These are phyloP conservation scores for Limenitis camilla DNA, from an alignment of 2,888 invertebrate genomes.

Conservation along the genomic window DNA sequence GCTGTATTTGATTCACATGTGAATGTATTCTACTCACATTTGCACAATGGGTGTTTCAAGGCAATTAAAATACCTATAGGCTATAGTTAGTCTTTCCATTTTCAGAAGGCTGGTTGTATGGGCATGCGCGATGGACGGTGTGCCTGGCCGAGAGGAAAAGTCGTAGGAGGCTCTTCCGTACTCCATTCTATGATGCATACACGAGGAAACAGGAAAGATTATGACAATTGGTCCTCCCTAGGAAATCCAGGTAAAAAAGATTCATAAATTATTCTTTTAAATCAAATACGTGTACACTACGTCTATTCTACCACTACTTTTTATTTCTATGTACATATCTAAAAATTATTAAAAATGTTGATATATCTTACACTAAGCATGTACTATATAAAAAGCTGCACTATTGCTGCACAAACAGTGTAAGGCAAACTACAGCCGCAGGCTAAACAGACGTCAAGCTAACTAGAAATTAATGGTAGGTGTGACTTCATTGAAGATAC, in stretches of 20 bases:
- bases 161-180: conserved; percentile 86
- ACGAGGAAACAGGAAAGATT: conserved; percentile 84
- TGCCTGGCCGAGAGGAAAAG: conserved; percentile 88
- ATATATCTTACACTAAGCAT: no score
- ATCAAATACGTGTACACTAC: neutral
- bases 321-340: neutral
- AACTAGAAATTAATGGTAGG: no score
- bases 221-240: conserved; percentile 85
- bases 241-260: conserved; percentile 79
- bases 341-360: no score
- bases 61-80: conserved; percentile 2
- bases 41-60: conserved; percentile 13
- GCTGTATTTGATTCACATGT: neutral
- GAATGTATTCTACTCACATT: conserved; percentile 1
- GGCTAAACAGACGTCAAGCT: no score
- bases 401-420: no score
- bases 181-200: conserved; percentile 90
- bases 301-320: neutral
- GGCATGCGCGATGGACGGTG: conserved; percentile 85
- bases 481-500: no score
- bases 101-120: conserved; percentile 74
- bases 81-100: conserved; percentile 19
- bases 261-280: neutral
- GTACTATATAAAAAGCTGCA: no score
- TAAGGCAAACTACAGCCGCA: no score